Conservation (phyloP, 2,888 invertebrate species). For the Heliconius sara region DNA sequence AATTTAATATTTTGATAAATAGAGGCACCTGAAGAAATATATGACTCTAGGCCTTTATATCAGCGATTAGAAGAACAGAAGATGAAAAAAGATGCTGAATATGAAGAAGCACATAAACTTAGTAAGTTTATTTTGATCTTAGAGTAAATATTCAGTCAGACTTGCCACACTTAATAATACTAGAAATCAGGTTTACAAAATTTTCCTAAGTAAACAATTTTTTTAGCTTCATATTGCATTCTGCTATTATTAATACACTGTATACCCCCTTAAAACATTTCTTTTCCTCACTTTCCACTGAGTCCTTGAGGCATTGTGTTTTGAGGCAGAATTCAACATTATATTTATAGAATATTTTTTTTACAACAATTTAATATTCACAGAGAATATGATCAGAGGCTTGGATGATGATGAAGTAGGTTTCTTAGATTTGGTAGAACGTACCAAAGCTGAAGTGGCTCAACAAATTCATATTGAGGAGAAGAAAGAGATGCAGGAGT, state of each 20-base stretch:
- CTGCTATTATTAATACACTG: too few relatives aligned
- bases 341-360: too few relatives aligned
- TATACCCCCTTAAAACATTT: too few relatives aligned
- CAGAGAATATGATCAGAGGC: constrained; percentile 94
- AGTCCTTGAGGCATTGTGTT: too few relatives aligned
- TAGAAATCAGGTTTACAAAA: too few relatives aligned
- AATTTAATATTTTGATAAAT: constrained; percentile 37
- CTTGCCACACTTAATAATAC: neutral
- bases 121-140: constrained; percentile 85
- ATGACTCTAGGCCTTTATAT: constrained; percentile 94
- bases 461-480: constrained; percentile 93
- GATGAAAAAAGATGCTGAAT: constrained; percentile 95
- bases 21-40: constrained; percentile 94
- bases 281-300: too few relatives aligned
- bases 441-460: constrained; percentile 93
- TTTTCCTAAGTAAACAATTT: too few relatives aligned
- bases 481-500: constrained; percentile 92
- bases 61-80: constrained; percentile 97
- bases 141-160: neutral
- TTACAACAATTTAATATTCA: neutral
- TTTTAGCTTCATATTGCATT: too few relatives aligned
- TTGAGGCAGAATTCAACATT: too few relatives aligned
- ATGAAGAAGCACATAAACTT: constrained; percentile 97
- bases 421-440: constrained; percentile 95
- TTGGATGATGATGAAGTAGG: constrained; percentile 98